Evolutionary conservation across 2,888 invertebrate species (phyloP), one percentile per base, ranked within the genome.

Genomic region (Aphodius sticticus): DNA sequence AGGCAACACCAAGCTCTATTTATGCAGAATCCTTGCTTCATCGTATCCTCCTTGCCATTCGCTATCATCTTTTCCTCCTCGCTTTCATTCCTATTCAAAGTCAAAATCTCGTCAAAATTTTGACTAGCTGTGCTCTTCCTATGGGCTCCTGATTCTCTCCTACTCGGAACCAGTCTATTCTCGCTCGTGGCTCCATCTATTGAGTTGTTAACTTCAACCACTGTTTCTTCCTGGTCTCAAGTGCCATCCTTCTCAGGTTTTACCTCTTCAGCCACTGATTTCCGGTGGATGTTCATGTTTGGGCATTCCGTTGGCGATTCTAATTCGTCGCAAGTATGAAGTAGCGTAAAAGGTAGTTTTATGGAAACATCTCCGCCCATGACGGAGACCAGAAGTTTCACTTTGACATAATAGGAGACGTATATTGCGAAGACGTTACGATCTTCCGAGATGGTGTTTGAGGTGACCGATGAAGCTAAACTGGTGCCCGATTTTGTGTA

Each of bases 331-430:
- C 93, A 92, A 6, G 93, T 93, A 87, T 96, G 96, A 88, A 95
- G 95, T 16, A 96, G 88, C 0, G 93, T 93, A 87, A 96, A 96
- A 0, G 96, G 96, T 76, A 96, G 88, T 87, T 96, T 96, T 1
- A 96, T 89, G 0, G 95, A 94, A 6, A 96, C 89, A 80, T 95
- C 95, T 0, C 96, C 95, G 0, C 96, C 95, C 92, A 96, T 95
- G 3, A 95, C 93, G 81, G 96, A 95, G 35, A 96, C 91, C 0
- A 95, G 91, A 0, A 96, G 90, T 89, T 96, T 96, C 53, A 83
- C 94, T 92, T 97, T 96, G 6, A 96, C 96, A 87, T 97, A 97
- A 87, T 97, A 97, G 0, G 96, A 96, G 9, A 97, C 96, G 90
- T 96, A 96, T 84, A 97, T 97, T 78, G 96, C 96, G 86, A 96